Percentiles rank a stretch among this genome's conserved stretches.
Conservation (phyloP, 2,888 invertebrate species). For the Lysandra coridon region DNA sequence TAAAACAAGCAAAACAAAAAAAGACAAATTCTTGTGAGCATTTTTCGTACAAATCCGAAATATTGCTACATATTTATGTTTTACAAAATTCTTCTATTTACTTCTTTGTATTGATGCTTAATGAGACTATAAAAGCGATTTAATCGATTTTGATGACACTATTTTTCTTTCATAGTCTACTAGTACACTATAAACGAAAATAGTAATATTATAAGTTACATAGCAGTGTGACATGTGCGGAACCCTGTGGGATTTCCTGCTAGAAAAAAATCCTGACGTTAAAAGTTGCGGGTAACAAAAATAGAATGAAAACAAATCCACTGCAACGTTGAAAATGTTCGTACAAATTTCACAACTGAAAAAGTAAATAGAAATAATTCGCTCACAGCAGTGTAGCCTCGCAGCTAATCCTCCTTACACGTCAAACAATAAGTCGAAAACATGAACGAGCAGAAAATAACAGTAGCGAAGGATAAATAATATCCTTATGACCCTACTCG, state of each 20-base stretch:
- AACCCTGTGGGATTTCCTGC: neutral
- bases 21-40: no score
- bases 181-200: neutral
- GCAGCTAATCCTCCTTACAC: slow-evolving; percentile 10
- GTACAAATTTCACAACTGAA: slow-evolving; percentile 6
- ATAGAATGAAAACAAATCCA: neutral
- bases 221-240: neutral
- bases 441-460: slow-evolving; percentile 21
- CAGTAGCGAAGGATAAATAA: slow-evolving; percentile 23
- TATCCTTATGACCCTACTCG: slow-evolving; percentile 27
- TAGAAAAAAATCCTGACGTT: neutral
- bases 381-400: neutral
- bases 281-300: neutral
- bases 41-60: no score
- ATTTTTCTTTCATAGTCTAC: neutral
- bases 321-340: neutral
- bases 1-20: neutral
- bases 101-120: neutral
- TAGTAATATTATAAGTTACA: neutral
- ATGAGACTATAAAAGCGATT: neutral
- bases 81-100: neutral
- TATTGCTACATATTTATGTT: neutral
- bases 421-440: slow-evolving; percentile 19
- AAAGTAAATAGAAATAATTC: slow-evolving; percentile 14
- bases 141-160: neutral